Base-by-base conservation (phyloP, 2,113 vertebrate genomes). In the Aphyosemion australe region DNA sequence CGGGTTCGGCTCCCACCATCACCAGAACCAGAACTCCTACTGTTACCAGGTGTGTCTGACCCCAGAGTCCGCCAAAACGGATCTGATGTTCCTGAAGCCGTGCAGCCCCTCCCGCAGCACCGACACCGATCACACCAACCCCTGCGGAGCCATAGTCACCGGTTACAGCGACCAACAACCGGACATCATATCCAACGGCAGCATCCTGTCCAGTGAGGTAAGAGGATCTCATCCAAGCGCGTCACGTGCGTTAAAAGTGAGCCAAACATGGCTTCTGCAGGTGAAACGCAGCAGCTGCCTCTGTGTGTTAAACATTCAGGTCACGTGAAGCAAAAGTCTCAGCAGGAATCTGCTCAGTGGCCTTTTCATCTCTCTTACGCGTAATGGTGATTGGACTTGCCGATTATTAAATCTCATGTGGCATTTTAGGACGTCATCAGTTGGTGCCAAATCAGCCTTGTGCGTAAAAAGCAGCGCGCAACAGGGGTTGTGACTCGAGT, bases 31-130 rank as follows among this genome's bases (percentile, higher is more conserved):
- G 92, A 99, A 98, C 88, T 91, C 90, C 55, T 99, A 98, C 90
- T 99, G 97, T 90, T 99, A 99, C 88, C 97, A 99, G 91, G 97
- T 99, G 86, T 99, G 96, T 91, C 94, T 99, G 86, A 98, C 96
- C 3, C 97, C 97, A 0, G 97, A 99, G 89, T 98, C 96, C 14
- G 97, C 97, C 85, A 99, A 98, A 88, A 99, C 97, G 46, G 97
- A 98, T 74, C 90, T 99, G 89, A 97, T 99, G 96, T 99, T 99
- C 91, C 94, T 99, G 8, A 99, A 99, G 76, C 96, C 97, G 50
- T 97, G 96, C 85, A 98, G 96, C 83, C 95, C 96, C 14, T 94
- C 96, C 50, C 93, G 96, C 80, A 96, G 94, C 84, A 92, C 91
- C 2, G 95, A 98, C 83, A 87, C 94, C 21, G 96, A 98, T 80